Conservation (phyloP, 2,888 invertebrate species). For the Cantharis nigra region DNA sequence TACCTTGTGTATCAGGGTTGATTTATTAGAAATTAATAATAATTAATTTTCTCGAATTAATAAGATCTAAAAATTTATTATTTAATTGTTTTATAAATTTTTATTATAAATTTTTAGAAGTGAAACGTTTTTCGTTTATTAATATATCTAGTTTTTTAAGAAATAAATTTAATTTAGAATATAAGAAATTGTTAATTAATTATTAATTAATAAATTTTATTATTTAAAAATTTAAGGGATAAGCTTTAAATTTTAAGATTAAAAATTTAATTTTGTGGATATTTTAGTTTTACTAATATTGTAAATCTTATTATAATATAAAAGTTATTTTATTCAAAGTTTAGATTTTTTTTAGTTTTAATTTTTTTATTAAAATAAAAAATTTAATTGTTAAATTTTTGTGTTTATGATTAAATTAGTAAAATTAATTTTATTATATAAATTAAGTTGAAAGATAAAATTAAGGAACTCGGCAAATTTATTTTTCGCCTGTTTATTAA, state of each 20-base stretch:
- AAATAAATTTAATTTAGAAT: conserved; percentile 62
- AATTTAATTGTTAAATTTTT: conserved; percentile 54
- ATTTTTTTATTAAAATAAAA: conserved; percentile 54
- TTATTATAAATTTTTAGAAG: conserved; percentile 65
- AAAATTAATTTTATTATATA: conserved; percentile 47
- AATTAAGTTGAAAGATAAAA: conserved; percentile 47
- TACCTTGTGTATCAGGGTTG: no score
- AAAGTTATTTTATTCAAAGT: conserved; percentile 55
- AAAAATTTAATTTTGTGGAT: conserved; percentile 54
- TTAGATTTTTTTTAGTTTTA: conserved; percentile 56
- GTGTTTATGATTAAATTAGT: conserved; percentile 66
- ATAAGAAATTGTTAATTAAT: conserved; percentile 48
- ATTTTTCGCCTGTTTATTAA: conserved; percentile 75
- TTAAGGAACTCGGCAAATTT: conserved; percentile 68
- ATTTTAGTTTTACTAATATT: conserved; percentile 64
- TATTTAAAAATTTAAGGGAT: conserved; percentile 62
- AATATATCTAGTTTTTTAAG: conserved; percentile 71
- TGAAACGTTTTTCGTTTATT: conserved; percentile 70
- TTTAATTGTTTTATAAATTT: conserved; percentile 66
- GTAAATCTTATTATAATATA: conserved; percentile 56
- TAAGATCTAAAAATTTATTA: conserved; percentile 64
- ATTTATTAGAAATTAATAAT: no score
- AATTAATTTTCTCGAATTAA: conserved; percentile 59
- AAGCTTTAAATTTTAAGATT: conserved; percentile 64
- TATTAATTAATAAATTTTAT: conserved; percentile 50